Base-by-base conservation (phyloP, 2,888 invertebrate genomes). In the Uloborus plumipes region DNA sequence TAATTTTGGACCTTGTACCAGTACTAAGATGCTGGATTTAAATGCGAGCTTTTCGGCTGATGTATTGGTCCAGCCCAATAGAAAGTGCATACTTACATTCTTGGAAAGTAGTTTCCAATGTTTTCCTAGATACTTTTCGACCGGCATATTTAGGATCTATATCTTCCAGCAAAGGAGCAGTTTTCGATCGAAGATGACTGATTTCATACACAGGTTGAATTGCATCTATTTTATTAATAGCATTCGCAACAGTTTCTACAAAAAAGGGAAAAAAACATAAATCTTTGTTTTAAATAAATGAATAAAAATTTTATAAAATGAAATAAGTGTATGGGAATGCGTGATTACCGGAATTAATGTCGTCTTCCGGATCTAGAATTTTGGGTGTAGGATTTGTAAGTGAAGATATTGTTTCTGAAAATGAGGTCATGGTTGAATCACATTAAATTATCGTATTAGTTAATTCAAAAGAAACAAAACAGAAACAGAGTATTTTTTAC, bases 331-430 rank as follows among this genome's bases (percentile, higher is more conserved):
- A 39, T 11, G 11, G 7, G 26, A 6, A 9, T 39, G 39, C 7
- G 4, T 59, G n/a, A 26, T 69, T 81, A 75, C 79, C 79, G 15
- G n/a, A 47, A 31, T 71, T 58, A 20, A 74, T n/a, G 15, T 74
- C 84, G 59, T 85, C 85, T 80, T 85, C 85, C 11, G 84, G 80
- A 77, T 85, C 85, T 7, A 75, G 22, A 31, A 80, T 26, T 50
- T 66, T 51, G 3, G 85, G 85, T 26, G 72, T 65, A 47, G 84
- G 83, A 72, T 85, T 84, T 49, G 81, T 75, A 14, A 85, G 65
- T 58, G 72, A 55, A 0, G 72, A 69, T 7, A 85, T 66, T 65
- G 77, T 59, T 58, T 85, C 73, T 14, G 80, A 74, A n/a, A 85
- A 53, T 15, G 84, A 79, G 18, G 59, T 9, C 83, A 85, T 85